phyloP scores from a whole-genome alignment of 2,797 vertebrate species.

The Galagoides demidoff region DNA sequence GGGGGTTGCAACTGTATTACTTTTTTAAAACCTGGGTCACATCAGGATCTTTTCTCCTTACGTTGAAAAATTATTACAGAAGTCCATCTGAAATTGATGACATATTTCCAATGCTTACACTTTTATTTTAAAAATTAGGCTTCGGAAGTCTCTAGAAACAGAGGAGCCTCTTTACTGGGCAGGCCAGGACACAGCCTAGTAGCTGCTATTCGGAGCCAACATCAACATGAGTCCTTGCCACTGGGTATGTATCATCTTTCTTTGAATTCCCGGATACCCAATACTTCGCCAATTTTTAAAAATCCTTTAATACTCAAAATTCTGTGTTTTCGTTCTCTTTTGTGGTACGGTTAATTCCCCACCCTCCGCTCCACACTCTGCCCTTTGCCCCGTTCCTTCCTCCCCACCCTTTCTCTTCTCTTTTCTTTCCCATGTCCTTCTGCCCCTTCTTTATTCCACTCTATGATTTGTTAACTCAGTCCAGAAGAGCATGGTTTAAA shows the following conservation, averaged over 20 bases:
- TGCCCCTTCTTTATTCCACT: neutral
- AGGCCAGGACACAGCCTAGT: constrained; percentile 95
- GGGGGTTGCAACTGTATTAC: neutral
- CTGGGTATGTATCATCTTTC: constrained; percentile 84
- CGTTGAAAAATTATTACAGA: constrained; percentile 38
- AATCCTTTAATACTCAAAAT: neutral
- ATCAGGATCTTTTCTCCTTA: neutral
- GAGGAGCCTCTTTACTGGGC: constrained; percentile 92
- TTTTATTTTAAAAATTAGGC: constrained; percentile 88
- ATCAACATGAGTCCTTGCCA: constrained; percentile 92
- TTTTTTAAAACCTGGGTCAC: neutral
- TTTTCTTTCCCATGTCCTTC: neutral
- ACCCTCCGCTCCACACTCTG: neutral
- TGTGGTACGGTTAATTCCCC: neutral
- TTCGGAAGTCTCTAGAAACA: constrained; percentile 96
- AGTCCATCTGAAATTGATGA: constrained; percentile 2
- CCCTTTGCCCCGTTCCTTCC: neutral
- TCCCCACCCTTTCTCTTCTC: neutral
- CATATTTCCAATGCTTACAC: constrained; percentile 15
- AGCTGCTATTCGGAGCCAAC: constrained; percentile 94
- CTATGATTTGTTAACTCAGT: neutral
- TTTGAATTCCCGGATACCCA: neutral
- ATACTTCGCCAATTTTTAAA: neutral
- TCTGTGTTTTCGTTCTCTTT: neutral
- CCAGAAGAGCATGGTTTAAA: neutral